Evolutionary conservation across 1,140 invertebrate genomes (phyloP), one percentile per base, ranked within the genome.

Genomic region (Propsilocerus akamusi): DNA sequence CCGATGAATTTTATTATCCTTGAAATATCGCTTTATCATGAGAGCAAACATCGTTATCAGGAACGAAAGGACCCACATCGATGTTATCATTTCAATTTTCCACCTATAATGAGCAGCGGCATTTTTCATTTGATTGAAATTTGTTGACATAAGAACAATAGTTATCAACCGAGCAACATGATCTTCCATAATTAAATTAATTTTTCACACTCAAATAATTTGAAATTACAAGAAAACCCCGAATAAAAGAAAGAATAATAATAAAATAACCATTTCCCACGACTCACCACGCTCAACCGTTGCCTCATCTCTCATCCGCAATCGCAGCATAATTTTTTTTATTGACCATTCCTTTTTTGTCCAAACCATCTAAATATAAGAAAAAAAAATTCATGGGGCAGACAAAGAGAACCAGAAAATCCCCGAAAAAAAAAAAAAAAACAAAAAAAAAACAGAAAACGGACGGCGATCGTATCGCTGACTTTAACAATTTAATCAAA

Each of bases 401-500:
- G n/a, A n/a, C 17, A 41, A 17, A 37, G 2, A 37, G 32, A 37
- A 37, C 14, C 14, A 20, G 14, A 17, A 17, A 41, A 20, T 20
- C 11, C 6, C 11, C 11, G 34, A 41, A 41, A 7, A 41, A 41
- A 41, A 17, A 14, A 37, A 37, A 2, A 14, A 41, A 10, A 41
- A 41, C 8, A 41, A 41, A 20, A 41, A 41, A 20, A 5, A 41
- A 41, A n/a, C n/a, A n/a, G n/a, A n/a, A n/a, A n/a, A n/a, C n/a
- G n/a, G n/a, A n/a, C n/a, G n/a, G n/a, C n/a, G 34, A 41, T 41
- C 34, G 34, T 41, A 41, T 41, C 34, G 22, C n/a, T 41, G 34
- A 8, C n/a, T 41, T 41, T 41, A 41, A 41, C 34, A 41, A 41
- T 41, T 41, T 41, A 41, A 41, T 41, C 34, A 41, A 41, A 41